Conservation (phyloP, 2,113 vertebrate genomes). For the Noturus placidus region DNA sequence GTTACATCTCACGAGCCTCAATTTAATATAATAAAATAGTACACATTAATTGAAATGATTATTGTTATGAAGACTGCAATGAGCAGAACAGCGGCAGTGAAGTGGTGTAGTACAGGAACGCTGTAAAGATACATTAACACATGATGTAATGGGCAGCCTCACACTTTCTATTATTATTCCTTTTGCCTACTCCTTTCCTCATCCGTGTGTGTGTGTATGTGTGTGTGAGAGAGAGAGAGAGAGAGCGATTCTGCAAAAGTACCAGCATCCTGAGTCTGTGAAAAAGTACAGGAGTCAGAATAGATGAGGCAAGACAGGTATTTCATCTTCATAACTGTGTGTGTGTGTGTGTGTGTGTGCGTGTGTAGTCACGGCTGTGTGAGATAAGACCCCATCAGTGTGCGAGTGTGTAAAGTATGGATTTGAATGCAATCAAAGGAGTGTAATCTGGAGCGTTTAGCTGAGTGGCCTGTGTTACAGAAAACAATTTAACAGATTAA, state of each 20-base stretch:
- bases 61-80: not conserved
- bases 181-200: not conserved
- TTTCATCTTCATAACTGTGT: constrained; percentile 44
- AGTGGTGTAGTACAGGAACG: not conserved
- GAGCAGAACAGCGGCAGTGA: not conserved
- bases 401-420: constrained; percentile 45
- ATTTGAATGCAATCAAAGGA: constrained; percentile 50
- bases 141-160: not conserved
- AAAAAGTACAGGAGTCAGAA: constrained; percentile 4
- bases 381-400: constrained; percentile 46
- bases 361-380: constrained; percentile 20
- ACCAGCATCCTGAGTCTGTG: constrained; percentile 19
- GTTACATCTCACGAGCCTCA: not conserved
- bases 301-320: constrained; percentile 39
- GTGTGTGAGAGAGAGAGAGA: not conserved
- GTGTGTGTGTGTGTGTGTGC: constrained; percentile 3
- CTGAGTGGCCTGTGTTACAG: constrained; percentile 49
- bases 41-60: not conserved
- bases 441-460: constrained; percentile 50
- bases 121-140: not conserved
- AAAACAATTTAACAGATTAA: constrained; percentile 50
- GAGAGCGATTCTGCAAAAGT: constrained; percentile 32
- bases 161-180: not conserved
- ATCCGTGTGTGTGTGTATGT: not conserved
- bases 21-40: not conserved